These are phyloP conservation scores for Drosophila sechellia DNA, from an alignment of 1,140 invertebrate species.

Conservation along the genomic window DNA sequence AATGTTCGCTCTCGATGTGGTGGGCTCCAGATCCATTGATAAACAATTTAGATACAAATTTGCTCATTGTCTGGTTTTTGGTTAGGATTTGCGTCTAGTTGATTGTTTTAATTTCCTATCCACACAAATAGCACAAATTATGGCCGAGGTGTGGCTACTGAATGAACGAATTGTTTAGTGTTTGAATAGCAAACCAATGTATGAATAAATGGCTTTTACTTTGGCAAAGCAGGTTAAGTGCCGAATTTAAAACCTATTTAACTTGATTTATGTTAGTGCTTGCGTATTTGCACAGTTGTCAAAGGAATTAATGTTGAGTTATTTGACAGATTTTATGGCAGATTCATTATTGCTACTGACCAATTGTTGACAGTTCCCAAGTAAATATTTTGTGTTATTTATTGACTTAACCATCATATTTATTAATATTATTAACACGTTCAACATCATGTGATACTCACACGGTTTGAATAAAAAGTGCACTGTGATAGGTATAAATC, in stretches of 20 bases:
- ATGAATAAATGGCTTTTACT: constrained; percentile 32
- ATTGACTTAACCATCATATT: background rate
- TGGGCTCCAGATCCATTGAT: constrained; percentile 53
- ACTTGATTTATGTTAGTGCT: constrained; percentile 21
- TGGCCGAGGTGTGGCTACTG: constrained; percentile 40
- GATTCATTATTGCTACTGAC: background rate
- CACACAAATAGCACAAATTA: constrained; percentile 25
- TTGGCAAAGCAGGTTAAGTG: constrained; percentile 17
- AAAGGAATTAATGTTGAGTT: background rate
- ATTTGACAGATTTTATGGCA: constrained; percentile 4
- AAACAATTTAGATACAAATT: constrained; percentile 52
- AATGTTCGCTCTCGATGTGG: constrained; percentile 9
- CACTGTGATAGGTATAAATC: too few relatives aligned
- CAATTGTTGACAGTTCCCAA: background rate
- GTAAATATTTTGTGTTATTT: background rate
- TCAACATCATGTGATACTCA: too few relatives aligned
- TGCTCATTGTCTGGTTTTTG: constrained; percentile 46
- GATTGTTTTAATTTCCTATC: constrained; percentile 45
- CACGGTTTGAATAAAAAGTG: too few relatives aligned
- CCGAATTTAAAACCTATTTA: constrained; percentile 5
- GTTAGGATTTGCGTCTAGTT: constrained; percentile 20
- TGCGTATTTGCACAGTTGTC: constrained; percentile 8
- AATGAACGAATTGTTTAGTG: constrained; percentile 23
- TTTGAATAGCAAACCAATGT: constrained; percentile 18
- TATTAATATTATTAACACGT: too few relatives aligned